Evolutionary conservation across 2,888 invertebrate genomes (phyloP).

Genomic region (Aspidiotus destructor): DNA sequence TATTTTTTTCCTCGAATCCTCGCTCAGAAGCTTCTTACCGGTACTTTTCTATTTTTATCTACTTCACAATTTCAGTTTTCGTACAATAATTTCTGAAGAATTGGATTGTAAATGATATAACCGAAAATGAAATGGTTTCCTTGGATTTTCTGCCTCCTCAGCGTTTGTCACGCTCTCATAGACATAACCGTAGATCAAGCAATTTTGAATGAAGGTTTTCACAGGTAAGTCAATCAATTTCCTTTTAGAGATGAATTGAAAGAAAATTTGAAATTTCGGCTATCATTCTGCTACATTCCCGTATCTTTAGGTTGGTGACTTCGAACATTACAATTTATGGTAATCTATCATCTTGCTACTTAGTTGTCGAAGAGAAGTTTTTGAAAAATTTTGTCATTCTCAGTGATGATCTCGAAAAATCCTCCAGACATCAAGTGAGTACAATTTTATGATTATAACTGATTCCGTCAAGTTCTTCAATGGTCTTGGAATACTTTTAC

Average conservation of each 20-base stretch:
- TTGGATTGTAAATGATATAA: too few relatives aligned
- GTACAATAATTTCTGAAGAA: too few relatives aligned
- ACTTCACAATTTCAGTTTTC: too few relatives aligned
- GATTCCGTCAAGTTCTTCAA: background rate
- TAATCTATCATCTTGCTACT: conserved; percentile 15
- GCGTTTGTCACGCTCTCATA: background rate
- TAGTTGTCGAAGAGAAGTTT: conserved; percentile 24
- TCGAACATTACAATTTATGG: conserved; percentile 27
- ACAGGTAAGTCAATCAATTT: conserved; percentile 14
- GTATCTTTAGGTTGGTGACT: conserved; percentile 2
- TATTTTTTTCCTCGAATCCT: too few relatives aligned
- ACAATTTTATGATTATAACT: background rate
- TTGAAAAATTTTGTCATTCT: conserved; percentile 10
- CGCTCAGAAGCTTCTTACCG: too few relatives aligned
- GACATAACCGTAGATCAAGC: conserved; percentile 18
- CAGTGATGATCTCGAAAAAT: conserved; percentile 11
- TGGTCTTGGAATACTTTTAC: background rate
- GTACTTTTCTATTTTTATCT: too few relatives aligned
- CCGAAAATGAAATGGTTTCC: too few relatives aligned
- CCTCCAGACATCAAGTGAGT: conserved; percentile 7
- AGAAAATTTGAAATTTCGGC: background rate
- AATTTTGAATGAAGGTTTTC: conserved; percentile 18
- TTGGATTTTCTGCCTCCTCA: too few relatives aligned
- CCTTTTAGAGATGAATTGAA: background rate
- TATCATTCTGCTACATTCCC: background rate